Evolutionary conservation across 92 coral and sea anemone species (phyloP), one percentile per base, ranked within the genome.

Genomic region (Zoanthus sansibaricus): DNA sequence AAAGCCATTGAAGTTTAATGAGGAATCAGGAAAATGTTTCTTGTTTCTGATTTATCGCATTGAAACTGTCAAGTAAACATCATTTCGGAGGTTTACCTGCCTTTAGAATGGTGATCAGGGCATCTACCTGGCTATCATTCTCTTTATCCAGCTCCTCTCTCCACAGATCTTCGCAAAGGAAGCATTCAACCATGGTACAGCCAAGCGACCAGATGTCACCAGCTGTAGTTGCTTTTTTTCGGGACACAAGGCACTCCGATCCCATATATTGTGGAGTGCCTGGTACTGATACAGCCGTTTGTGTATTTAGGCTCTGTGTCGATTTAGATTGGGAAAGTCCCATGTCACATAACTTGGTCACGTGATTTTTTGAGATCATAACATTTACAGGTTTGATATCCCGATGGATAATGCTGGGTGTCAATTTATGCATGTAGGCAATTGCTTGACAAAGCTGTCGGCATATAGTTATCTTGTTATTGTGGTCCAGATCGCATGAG

Each of bases 381-480:
- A 87, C 79, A 64, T 87, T 87, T 44, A 86, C 90, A 62, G 90
- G 90, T 68, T 78, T 87, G 66, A 87, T 87, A 64, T 87, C 85
- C 33, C 83, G 33, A 70, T 86, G 89, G 76, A 86, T 30, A 15
- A 77, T 67, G 25, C 69, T 75, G 6, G 84, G 85, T 33, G 66
- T 86, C 30, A 86, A 77, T 32, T 86, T 64, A 52, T 82, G 86
- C 62, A 82, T 48, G 30, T 82, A 82, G 5, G 86, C 86, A 33
- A 61, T 37, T 51, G 86, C 86, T 61, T 82, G 86, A n/a, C 75
- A 67, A 18, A 66, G 61, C 51, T 82, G 86, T 58, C 69, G 33
- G 48, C 72, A 70, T 21, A 82, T 82, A 54, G n/a, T 62, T 32
- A 31, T 21, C 71, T 82, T 82, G 33, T 21, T 54, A 16, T 72